A percentile compares a stretch with the other conserved stretches of the same genome.
phyloP scores from a whole-genome alignment of 2,113 vertebrate species.

The Okapia johnstoni region DNA sequence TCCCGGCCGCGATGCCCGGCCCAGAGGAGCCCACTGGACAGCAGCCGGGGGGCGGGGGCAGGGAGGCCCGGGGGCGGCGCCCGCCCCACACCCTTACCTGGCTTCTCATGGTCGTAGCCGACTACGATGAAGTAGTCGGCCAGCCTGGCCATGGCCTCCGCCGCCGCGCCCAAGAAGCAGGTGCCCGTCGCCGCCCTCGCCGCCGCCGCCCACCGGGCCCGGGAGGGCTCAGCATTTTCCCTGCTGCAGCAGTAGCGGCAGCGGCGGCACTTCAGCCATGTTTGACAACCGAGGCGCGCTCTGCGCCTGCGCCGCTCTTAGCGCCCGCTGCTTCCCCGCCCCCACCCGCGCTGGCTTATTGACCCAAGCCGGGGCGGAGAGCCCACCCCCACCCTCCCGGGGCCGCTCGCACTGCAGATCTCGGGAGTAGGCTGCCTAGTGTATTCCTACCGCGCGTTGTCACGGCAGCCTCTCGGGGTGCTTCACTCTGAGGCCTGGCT shows the following conservation, averaged over 20 bases:
- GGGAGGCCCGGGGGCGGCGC: slow-evolving; percentile 71
- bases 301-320: slow-evolving; percentile 88
- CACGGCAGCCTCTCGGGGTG: background rate
- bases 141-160: slow-evolving; percentile 92
- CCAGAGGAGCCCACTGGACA: slow-evolving; percentile 63
- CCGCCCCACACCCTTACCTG: slow-evolving; percentile 85
- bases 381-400: background rate
- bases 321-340: slow-evolving; percentile 53
- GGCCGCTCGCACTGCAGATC: rapidly evolving
- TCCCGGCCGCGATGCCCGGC: slow-evolving; percentile 36
- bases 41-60: slow-evolving; percentile 54
- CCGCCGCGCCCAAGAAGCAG: slow-evolving; percentile 56
- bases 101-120: slow-evolving; percentile 95
- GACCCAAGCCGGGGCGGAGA: background rate
- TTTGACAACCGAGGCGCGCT: slow-evolving; percentile 87
- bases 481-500: background rate
- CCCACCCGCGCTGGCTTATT: background rate
- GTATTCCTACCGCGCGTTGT: background rate
- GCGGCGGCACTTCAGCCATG: slow-evolving; percentile 91
- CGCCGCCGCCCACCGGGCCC: slow-evolving; percentile 75
- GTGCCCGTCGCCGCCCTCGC: slow-evolving; percentile 68
- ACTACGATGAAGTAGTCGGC: slow-evolving; percentile 96
- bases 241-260: slow-evolving; percentile 79
- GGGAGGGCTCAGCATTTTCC: slow-evolving; percentile 93
- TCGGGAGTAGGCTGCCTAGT: background rate